Evolutionary conservation across 2,797 vertebrate species (phyloP).

Genomic region (Mormyrops boulengeri): DNA sequence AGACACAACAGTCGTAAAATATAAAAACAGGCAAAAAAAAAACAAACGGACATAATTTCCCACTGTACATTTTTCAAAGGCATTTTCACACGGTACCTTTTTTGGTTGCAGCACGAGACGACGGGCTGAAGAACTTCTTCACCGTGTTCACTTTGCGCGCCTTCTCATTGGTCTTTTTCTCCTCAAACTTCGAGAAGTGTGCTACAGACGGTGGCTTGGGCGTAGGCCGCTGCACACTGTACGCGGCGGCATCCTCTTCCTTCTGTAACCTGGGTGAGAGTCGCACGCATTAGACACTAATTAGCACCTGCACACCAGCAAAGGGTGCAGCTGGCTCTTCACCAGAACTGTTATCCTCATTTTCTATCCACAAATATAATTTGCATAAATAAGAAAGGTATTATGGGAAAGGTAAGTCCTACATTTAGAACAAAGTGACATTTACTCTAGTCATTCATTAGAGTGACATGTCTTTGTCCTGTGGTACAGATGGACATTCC

Average conservation of each 20-base stretch:
- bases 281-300: neutral
- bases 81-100: conserved; percentile 64
- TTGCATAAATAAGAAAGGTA: neutral
- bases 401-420: neutral
- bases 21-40: neutral
- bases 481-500: neutral
- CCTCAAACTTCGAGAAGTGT: conserved; percentile 82
- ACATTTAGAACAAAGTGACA: neutral
- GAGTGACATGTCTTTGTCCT: neutral
- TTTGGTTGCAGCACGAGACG: conserved; percentile 73
- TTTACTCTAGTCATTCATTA: neutral
- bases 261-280: conserved; percentile 70
- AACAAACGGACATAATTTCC: neutral
- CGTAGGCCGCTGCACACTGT: conserved; percentile 72
- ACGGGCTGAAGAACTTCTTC: conserved; percentile 88
- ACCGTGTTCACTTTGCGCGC: conserved; percentile 85
- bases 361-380: neutral
- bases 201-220: conserved; percentile 65
- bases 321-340: neutral
- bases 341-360: neutral
- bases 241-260: conserved; percentile 86
- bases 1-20: neutral
- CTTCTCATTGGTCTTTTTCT: conserved; percentile 88
- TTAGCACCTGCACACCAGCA: neutral
- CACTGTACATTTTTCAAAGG: neutral